Evolutionary conservation across 2,888 invertebrate genomes (phyloP).

Genomic region (Cheilosia vulpina): DNA sequence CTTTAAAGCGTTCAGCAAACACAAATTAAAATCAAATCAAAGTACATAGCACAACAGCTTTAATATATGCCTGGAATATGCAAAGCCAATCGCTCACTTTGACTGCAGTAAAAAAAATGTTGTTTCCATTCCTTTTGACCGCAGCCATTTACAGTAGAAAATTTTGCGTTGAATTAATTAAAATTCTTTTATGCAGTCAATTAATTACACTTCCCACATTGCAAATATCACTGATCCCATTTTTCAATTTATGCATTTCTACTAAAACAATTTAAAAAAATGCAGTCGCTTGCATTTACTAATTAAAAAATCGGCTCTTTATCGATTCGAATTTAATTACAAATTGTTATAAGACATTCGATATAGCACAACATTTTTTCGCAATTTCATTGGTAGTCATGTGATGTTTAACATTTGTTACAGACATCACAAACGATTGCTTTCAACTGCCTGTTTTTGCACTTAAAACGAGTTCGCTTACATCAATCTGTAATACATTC

Average conservation of each 20-base stretch:
- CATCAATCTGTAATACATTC: not conserved
- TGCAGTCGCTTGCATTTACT: constrained; percentile 22
- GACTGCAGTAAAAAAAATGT: too few relatives aligned
- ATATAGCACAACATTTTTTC: not conserved
- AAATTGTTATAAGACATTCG: not conserved
- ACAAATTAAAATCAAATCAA: too few relatives aligned
- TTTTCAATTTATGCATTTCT: not conserved
- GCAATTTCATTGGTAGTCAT: not conserved
- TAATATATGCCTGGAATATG: too few relatives aligned
- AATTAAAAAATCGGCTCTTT: constrained; percentile 4
- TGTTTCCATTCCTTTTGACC: too few relatives aligned
- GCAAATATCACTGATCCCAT: not conserved
- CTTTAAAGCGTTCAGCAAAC: too few relatives aligned
- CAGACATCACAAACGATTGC: not conserved
- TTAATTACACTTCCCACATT: constrained; percentile 5
- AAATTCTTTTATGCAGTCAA: constrained; percentile 21
- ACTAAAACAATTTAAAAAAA: not conserved
- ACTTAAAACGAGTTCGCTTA: not conserved
- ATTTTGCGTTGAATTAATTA: constrained; percentile 27
- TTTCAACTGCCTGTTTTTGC: not conserved
- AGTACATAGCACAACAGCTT: too few relatives aligned
- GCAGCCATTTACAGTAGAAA: not conserved
- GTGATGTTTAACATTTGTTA: not conserved
- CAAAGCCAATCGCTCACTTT: too few relatives aligned
- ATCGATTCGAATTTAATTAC: constrained; percentile 3